Conservation (phyloP, 2,113 vertebrate species). For the Syrrhaptes paradoxus region DNA sequence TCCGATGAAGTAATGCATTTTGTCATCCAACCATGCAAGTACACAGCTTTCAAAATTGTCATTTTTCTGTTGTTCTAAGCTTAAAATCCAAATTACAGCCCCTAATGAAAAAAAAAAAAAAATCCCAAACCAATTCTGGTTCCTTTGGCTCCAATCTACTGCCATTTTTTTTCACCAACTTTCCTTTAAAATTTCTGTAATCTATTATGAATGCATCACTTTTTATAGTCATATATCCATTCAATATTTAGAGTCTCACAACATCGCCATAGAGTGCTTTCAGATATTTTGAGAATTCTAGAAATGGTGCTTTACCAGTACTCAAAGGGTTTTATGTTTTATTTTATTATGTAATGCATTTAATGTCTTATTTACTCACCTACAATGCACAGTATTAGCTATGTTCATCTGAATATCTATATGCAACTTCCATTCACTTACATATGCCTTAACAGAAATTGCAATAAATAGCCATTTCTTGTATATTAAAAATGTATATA, state of each 20-base stretch:
- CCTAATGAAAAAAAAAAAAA: background rate
- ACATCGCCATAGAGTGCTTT: slow-evolving; percentile 48
- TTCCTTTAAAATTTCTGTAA: background rate
- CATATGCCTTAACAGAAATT: slow-evolving; percentile 74
- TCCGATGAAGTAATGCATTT: background rate
- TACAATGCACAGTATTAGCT: slow-evolving; percentile 72
- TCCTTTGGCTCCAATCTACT: background rate
- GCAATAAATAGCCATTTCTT: slow-evolving; percentile 76
- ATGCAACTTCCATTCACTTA: slow-evolving; percentile 62
- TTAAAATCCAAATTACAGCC: background rate
- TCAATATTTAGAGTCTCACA: slow-evolving; percentile 51
- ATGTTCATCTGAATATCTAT: slow-evolving; percentile 69
- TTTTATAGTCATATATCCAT: slow-evolving; percentile 17
- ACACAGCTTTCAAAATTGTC: background rate
- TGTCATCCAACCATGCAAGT: background rate
- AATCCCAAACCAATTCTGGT: background rate
- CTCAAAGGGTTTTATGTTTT: slow-evolving; percentile 66
- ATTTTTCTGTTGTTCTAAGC: background rate
- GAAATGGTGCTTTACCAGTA: slow-evolving; percentile 60
- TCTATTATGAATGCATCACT: slow-evolving; percentile 1
- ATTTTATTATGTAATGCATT: slow-evolving; percentile 67
- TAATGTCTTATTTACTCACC: slow-evolving; percentile 72
- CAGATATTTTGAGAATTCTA: slow-evolving; percentile 46
- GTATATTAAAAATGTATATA: slow-evolving; percentile 89
- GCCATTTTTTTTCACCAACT: background rate